Conservation (phyloP, 2,113 vertebrate genomes). For the Petroica traversi region DNA sequence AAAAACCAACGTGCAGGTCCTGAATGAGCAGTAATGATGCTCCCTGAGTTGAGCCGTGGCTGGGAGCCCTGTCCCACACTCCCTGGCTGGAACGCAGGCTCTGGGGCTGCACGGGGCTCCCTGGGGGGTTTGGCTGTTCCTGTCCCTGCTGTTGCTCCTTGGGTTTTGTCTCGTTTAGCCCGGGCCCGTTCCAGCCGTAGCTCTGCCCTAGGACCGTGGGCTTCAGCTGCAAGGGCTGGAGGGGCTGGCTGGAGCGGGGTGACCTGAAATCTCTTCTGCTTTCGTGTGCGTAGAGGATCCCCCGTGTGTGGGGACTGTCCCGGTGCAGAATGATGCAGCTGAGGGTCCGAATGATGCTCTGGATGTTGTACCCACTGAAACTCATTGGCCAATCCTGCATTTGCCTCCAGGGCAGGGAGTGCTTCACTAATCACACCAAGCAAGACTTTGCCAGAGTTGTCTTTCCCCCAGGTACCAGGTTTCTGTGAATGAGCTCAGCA, state of each 20-base stretch:
- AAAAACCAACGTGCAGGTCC: fast-evolving
- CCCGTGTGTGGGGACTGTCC: fast-evolving
- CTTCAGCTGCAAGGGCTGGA: not conserved
- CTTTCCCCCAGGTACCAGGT: not conserved
- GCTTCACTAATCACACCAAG: not conserved
- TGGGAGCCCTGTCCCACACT: not conserved
- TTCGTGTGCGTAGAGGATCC: fast-evolving
- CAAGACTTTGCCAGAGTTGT: not conserved
- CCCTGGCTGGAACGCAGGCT: not conserved
- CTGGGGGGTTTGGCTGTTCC: fast-evolving
- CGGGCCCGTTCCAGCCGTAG: fast-evolving
- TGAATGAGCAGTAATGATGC: not conserved
- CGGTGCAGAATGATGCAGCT: fast-evolving
- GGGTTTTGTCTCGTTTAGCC: not conserved
- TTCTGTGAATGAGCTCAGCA: not conserved
- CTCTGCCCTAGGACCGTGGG: fast-evolving
- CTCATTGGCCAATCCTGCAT: fast-evolving
- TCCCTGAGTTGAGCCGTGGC: not conserved
- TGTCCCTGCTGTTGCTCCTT: no score
- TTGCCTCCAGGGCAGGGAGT: not conserved
- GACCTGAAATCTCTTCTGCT: not conserved
- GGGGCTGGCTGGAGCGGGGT: not conserved
- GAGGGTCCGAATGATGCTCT: not conserved
- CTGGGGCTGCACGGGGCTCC: fast-evolving
- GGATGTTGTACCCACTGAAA: not conserved